A percentile compares a stretch with the other conserved stretches of the same genome.
phyloP scores from a whole-genome alignment of 2,797 vertebrate species.

The Sorex maritimensis region DNA sequence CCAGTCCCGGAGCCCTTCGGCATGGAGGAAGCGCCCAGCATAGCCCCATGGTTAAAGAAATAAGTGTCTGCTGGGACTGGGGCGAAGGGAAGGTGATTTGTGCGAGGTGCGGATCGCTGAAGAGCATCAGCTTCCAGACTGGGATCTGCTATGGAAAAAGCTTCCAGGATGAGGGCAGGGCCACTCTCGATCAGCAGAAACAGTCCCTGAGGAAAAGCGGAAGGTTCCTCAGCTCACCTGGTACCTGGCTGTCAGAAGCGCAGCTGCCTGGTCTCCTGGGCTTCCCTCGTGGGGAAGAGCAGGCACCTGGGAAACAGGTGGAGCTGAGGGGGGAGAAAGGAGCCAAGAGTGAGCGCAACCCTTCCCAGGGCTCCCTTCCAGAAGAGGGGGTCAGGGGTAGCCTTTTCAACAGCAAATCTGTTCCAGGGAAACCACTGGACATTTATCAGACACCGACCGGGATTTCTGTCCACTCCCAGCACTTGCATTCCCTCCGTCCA shows the following conservation, averaged over 20 bases:
- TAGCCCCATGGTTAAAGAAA: conserved; percentile 45
- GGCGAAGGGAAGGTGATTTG: conserved; percentile 54
- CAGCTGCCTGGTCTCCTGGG: conserved; percentile 87
- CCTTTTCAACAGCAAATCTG: conserved; percentile 20
- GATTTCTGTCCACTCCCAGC: neutral
- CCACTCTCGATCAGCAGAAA: conserved; percentile 70
- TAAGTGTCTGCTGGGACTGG: conserved; percentile 28
- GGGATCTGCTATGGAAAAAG: conserved; percentile 67
- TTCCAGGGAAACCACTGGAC: conserved; percentile 40
- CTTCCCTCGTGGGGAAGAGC: conserved; percentile 86
- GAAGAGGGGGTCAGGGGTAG: conserved; percentile 37
- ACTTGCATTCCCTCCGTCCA: conserved; percentile 5
- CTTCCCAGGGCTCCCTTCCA: conserved; percentile 68
- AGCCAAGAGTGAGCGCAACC: conserved; percentile 85
- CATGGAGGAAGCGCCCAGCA: conserved; percentile 32
- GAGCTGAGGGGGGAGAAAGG: conserved; percentile 86
- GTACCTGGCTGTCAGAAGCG: conserved; percentile 85
- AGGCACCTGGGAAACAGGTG: conserved; percentile 86
- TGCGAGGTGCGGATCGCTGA: conserved; percentile 66
- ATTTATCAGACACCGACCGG: neutral
- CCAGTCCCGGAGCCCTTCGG: conserved; percentile 51
- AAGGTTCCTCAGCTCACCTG: conserved; percentile 87
- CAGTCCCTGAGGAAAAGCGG: conserved; percentile 76
- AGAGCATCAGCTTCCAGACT: conserved; percentile 51
- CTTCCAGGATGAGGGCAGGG: conserved; percentile 45